phyloP scores from a whole-genome alignment of 2,797 vertebrate species.

The Pygocentrus nattereri region DNA sequence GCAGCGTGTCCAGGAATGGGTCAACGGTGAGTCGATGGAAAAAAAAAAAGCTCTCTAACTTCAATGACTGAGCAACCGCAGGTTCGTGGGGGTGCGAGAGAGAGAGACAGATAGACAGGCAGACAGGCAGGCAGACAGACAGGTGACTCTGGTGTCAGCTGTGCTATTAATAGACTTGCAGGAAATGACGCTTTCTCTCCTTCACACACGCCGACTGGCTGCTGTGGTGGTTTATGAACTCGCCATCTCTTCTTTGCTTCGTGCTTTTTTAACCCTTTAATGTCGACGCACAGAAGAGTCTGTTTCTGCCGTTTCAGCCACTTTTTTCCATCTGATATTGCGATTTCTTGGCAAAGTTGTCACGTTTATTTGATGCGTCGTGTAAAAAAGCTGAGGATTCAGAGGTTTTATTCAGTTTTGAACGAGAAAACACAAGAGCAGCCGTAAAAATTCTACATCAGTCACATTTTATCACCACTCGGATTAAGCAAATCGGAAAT shows the following conservation, averaged over 20 bases:
- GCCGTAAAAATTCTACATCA: too few relatives aligned
- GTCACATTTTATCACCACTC: too few relatives aligned
- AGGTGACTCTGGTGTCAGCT: constrained; percentile 41
- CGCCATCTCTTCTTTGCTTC: not conserved
- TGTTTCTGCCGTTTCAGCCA: too few relatives aligned
- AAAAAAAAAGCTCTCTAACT: constrained; percentile 18
- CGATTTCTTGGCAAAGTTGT: too few relatives aligned
- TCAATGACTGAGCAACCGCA: constrained; percentile 1
- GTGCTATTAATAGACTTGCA: constrained; percentile 52
- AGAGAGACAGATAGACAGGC: not conserved
- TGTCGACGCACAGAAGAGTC: too few relatives aligned
- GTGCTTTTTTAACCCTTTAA: not conserved
- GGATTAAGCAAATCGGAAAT: too few relatives aligned
- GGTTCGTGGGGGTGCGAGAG: not conserved
- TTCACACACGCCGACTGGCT: not conserved
- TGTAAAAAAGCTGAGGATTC: too few relatives aligned
- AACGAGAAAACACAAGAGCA: too few relatives aligned
- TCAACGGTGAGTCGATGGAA: constrained; percentile 20
- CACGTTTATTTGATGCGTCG: too few relatives aligned
- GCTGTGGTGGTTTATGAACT: not conserved
- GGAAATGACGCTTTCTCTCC: constrained; percentile 44
- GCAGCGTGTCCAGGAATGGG: not conserved
- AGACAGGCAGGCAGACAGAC: constrained; percentile 1
- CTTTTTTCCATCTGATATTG: too few relatives aligned
- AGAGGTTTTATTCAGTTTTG: too few relatives aligned